These are phyloP conservation scores for Takifugu flavidus DNA, from an alignment of 2,113 vertebrate species.

Conservation along the genomic window DNA sequence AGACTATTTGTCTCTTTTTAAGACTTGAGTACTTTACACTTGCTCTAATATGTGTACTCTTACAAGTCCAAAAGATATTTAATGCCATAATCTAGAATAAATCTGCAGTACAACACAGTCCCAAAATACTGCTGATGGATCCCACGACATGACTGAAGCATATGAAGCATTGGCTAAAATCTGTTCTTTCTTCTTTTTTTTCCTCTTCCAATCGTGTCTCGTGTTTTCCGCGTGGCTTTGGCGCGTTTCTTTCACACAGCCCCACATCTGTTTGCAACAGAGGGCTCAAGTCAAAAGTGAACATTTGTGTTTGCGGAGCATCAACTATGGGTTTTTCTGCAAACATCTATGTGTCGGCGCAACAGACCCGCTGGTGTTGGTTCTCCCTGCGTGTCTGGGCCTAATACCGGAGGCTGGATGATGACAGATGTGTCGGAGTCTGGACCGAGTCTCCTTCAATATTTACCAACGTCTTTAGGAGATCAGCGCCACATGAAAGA, in stretches of 20 bases:
- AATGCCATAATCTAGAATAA: conserved; percentile 58
- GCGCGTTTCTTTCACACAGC: conserved; percentile 37
- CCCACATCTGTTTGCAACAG: conserved; percentile 59
- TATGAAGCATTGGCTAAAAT: conserved; percentile 57
- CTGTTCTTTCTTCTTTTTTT: conserved; percentile 32
- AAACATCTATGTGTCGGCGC: conserved; percentile 53
- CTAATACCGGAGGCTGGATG: conserved; percentile 49
- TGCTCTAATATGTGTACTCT: conserved; percentile 21
- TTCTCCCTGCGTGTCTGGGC: conserved; percentile 30
- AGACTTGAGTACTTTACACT: conserved; percentile 17
- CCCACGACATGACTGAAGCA: conserved; percentile 52
- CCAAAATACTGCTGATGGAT: conserved; percentile 54
- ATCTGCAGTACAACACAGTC: conserved; percentile 49
- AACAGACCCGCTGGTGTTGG: conserved; percentile 48
- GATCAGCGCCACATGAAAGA: conserved; percentile 71
- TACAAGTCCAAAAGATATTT: conserved; percentile 35
- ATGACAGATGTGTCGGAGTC: conserved; percentile 72
- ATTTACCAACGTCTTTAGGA: conserved; percentile 67
- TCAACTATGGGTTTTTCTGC: conserved; percentile 62
- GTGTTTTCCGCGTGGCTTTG: conserved; percentile 45
- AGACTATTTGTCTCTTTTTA: conserved; percentile 38
- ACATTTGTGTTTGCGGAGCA: conserved; percentile 65
- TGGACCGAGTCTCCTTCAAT: conserved; percentile 66
- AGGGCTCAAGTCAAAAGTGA: conserved; percentile 59
- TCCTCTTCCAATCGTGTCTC: conserved; percentile 2